phyloP scores from a whole-genome alignment of 2,797 vertebrate species.

The Tangara arthus region DNA sequence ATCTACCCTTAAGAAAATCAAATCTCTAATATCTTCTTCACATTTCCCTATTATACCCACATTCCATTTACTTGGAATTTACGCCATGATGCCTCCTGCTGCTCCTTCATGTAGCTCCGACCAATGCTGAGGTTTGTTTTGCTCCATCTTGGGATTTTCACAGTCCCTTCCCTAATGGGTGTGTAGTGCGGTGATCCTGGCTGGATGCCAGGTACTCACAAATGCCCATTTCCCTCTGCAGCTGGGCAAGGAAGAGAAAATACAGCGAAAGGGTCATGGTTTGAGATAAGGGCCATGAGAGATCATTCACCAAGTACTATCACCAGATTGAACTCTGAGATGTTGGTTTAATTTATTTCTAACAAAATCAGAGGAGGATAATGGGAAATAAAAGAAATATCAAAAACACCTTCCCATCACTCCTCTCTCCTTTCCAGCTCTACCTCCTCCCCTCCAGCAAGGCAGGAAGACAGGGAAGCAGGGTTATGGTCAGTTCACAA shows the following conservation, averaged over 20 bases:
- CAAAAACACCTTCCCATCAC: not conserved
- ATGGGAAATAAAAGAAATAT: not conserved
- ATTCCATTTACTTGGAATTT: not conserved
- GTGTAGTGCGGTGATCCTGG: not conserved
- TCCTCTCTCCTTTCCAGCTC: not conserved
- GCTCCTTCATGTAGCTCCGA: not conserved
- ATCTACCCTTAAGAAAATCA: not conserved
- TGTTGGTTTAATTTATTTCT: not conserved
- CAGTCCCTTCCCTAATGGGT: not conserved
- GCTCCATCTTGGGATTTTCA: not conserved
- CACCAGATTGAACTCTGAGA: fast-evolving
- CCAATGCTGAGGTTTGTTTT: not conserved
- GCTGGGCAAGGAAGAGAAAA: not conserved
- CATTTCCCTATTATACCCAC: not conserved
- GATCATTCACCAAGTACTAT: not conserved
- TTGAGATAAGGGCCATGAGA: not conserved
- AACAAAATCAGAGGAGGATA: not conserved
- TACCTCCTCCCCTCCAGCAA: not conserved
- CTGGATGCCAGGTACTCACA: not conserved
- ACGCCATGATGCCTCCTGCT: not conserved
- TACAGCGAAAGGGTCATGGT: not conserved
- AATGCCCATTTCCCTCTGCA: not conserved
- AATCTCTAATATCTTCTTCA: not conserved
- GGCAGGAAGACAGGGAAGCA: not conserved
- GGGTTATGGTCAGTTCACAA: not conserved